A percentile compares a stretch with the other conserved stretches of the same genome.
phyloP scores from a whole-genome alignment of 2,888 invertebrate genomes.

The Synanthedon vespiformis region DNA sequence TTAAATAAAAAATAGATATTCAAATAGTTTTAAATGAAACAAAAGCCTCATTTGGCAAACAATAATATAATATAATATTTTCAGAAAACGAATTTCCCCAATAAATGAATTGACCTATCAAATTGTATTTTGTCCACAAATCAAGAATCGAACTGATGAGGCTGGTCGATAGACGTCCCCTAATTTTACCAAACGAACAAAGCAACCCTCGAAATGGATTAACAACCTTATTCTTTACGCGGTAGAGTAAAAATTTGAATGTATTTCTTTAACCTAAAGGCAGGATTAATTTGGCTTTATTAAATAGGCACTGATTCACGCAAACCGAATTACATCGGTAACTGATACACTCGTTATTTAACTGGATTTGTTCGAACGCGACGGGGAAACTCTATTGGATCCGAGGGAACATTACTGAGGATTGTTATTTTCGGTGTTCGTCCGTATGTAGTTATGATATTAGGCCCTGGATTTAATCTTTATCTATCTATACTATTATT shows the following conservation, averaged over 20 bases:
- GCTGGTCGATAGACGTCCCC: slow-evolving; percentile 4
- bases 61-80: too few species aligned
- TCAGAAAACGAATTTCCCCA: background rate
- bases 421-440: too few species aligned
- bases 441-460: too few species aligned
- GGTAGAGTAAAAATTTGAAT: background rate
- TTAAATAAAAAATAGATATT: too few species aligned
- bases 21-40: too few species aligned
- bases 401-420: too few species aligned
- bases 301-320: slow-evolving; percentile 36
- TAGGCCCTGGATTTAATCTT: too few species aligned
- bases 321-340: slow-evolving; percentile 34
- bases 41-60: too few species aligned
- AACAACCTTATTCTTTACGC: background rate
- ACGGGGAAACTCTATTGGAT: background rate
- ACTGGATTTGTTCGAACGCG: slow-evolving; percentile 10
- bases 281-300: slow-evolving; percentile 11
- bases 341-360: slow-evolving; percentile 31
- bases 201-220: background rate
- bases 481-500: too few species aligned
- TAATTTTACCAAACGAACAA: background rate
- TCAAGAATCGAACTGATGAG: slow-evolving; percentile 17
- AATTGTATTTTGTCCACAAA: slow-evolving; percentile 21
- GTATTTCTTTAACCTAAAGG: background rate
- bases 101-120: slow-evolving; percentile 9